phyloP scores from a whole-genome alignment of 2,797 vertebrate genomes.

The Nannoperca obscura region DNA sequence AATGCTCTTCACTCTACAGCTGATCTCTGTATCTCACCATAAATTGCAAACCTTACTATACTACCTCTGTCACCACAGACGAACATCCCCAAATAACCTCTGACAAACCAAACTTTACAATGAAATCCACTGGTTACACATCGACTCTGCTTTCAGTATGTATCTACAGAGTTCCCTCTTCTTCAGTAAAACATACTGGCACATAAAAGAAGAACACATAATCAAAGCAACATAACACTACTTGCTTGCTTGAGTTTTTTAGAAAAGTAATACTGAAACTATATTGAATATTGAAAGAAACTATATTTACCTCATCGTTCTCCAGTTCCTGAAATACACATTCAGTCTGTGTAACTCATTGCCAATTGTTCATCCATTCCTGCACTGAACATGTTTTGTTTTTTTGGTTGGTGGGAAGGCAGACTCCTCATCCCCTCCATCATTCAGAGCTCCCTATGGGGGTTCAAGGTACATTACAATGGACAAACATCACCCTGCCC shows the following conservation, averaged over 20 bases:
- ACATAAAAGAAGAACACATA: not conserved
- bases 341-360: not conserved
- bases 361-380: conserved; percentile 17
- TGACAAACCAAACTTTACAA: not conserved
- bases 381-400: conserved; percentile 14
- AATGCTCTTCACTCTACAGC: not conserved
- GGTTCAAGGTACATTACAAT: conserved; percentile 77
- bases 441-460: conserved; percentile 66
- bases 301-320: conserved; percentile 16
- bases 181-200: not conserved
- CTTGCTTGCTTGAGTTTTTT: not conserved
- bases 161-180: not conserved
- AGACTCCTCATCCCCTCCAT: conserved; percentile 41
- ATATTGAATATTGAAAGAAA: conserved; percentile 7
- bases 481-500: conserved; percentile 63
- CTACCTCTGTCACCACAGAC: not conserved
- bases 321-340: conserved; percentile 18
- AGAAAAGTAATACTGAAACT: not conserved
- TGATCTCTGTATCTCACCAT: not conserved
- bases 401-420: conserved; percentile 28
- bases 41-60: not conserved
- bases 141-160: not conserved
- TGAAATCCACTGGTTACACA: not conserved
- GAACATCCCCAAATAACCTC: not conserved
- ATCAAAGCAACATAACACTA: not conserved